These are phyloP conservation scores for Carassius auratus DNA, from an alignment of 2,113 vertebrate genomes.

Conservation along the genomic window DNA sequence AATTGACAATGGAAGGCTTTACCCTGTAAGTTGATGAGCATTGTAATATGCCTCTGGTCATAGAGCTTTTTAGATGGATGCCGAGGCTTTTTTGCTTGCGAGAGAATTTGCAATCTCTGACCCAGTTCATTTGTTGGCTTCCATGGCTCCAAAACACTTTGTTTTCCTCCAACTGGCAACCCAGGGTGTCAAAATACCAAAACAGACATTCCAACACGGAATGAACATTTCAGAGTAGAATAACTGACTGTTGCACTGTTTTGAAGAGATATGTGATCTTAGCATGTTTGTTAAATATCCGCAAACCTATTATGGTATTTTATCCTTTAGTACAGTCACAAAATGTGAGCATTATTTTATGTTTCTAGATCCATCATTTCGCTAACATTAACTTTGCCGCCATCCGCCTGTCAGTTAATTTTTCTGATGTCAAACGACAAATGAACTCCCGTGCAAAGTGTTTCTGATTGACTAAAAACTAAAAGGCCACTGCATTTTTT, in stretches of 20 bases:
- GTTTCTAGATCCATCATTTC: background rate
- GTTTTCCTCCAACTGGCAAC: background rate
- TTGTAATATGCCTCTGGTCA: background rate
- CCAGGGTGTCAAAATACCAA: background rate
- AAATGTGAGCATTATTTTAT: background rate
- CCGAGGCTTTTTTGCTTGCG: background rate
- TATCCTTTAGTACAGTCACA: background rate
- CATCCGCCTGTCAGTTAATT: background rate
- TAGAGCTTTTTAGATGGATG: background rate
- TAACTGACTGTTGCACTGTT: background rate
- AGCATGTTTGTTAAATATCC: background rate
- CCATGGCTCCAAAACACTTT: background rate
- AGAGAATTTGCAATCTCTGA: background rate
- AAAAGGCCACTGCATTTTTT: background rate
- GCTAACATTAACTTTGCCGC: background rate
- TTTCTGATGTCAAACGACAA: background rate
- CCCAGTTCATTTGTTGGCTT: background rate
- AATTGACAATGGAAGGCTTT: background rate
- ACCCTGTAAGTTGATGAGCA: background rate
- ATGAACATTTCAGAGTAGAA: background rate
- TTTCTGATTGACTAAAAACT: slow-evolving; percentile 4
- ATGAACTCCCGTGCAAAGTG: background rate
- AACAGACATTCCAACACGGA: background rate
- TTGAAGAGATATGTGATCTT: background rate
- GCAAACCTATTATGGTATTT: background rate